Percentiles rank a stretch among this genome's conserved stretches.
Evolutionary conservation across 2,797 vertebrate genomes (phyloP).

Genomic region (Glyptemys insculpta): DNA sequence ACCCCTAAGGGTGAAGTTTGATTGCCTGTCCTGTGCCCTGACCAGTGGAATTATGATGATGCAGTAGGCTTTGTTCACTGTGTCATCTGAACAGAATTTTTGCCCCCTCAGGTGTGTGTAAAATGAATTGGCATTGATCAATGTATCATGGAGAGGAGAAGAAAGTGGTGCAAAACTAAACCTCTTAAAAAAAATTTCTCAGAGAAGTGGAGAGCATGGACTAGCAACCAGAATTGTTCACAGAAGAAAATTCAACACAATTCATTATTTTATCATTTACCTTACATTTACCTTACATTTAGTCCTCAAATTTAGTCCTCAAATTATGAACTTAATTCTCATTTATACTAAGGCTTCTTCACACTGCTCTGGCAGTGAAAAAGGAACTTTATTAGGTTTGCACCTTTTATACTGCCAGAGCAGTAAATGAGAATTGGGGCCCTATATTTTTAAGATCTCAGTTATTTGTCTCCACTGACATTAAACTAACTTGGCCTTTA

Average conservation of each 20-base stretch:
- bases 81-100: background rate
- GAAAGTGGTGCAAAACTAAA: background rate
- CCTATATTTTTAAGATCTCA: constrained; percentile 35
- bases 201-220: background rate
- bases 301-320: background rate
- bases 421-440: background rate
- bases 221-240: background rate
- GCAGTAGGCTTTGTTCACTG: background rate
- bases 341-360: background rate
- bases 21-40: background rate
- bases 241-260: background rate
- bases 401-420: constrained; percentile 32
- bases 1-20: background rate
- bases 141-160: background rate
- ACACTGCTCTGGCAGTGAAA: background rate
- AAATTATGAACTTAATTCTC: constrained; percentile 21
- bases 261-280: background rate
- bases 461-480: constrained; percentile 50
- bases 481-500: constrained; percentile 70
- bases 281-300: background rate
- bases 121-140: background rate
- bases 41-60: background rate
- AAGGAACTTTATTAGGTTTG: background rate
- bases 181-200: background rate
- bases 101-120: background rate